A percentile compares a stretch with the other conserved stretches of the same genome.
phyloP scores from a whole-genome alignment of 1,140 invertebrate species.

The Contarinia nasturtii region DNA sequence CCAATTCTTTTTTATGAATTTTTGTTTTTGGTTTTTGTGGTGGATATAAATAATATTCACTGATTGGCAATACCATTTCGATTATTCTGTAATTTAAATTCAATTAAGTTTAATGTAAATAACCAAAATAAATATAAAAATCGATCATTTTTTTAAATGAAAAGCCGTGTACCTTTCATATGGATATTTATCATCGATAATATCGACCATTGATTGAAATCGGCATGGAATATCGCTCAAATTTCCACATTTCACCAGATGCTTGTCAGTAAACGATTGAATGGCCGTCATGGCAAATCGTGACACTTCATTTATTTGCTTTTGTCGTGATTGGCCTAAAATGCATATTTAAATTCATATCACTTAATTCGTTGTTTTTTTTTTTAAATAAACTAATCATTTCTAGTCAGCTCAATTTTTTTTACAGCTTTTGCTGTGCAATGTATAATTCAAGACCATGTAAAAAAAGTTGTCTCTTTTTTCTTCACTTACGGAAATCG shows the following conservation, averaged over 20 bases:
- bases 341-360: background rate
- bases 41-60: no score
- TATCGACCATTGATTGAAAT: background rate
- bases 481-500: background rate
- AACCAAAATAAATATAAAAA: no score
- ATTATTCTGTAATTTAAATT: no score
- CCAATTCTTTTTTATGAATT: no score
- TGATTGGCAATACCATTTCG: no score
- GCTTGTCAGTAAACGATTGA: background rate
- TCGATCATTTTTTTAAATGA: background rate
- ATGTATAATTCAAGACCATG: background rate
- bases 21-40: no score
- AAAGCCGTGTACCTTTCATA: background rate
- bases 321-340: background rate
- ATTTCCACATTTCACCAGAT: background rate
- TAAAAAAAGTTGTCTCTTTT: background rate
- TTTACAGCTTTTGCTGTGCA: background rate
- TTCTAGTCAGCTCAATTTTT: background rate
- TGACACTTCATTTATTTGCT: background rate
- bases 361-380: background rate
- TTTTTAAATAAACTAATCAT: no score
- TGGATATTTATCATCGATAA: background rate
- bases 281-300: slow-evolving; percentile 1
- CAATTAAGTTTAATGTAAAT: no score
- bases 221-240: background rate